Evolutionary conservation across 2,888 invertebrate species (phyloP).

Genomic region (Cyclophora albipunctata): DNA sequence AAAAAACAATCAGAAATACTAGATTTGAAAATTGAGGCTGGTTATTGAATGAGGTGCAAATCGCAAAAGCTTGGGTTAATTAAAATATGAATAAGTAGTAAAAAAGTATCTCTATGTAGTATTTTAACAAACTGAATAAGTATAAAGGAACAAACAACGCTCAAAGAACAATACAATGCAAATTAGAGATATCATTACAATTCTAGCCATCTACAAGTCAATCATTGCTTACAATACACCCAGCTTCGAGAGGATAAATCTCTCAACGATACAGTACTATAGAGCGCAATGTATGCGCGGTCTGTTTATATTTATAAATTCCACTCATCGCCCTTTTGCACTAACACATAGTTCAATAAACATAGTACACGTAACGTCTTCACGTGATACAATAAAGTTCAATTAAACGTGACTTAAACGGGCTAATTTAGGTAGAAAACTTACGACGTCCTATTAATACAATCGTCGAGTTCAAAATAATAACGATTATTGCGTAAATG

Average conservation of each 20-base stretch:
- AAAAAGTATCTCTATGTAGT: too few species aligned
- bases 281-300: slow-evolving; percentile 34
- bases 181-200: slow-evolving; percentile 6
- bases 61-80: too few species aligned
- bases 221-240: slow-evolving; percentile 28
- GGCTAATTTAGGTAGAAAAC: too few species aligned
- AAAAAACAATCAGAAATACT: too few species aligned
- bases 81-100: too few species aligned
- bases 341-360: slow-evolving; percentile 49
- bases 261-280: slow-evolving; percentile 42
- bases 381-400: slow-evolving; percentile 6
- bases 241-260: slow-evolving; percentile 49
- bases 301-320: slow-evolving; percentile 58
- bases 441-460: too few species aligned
- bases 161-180: slow-evolving; percentile 4
- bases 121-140: too few species aligned
- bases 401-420: slow-evolving; percentile 1
- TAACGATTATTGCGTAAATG: slow-evolving; percentile 39
- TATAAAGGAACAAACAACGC: too few species aligned
- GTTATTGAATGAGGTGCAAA: too few species aligned
- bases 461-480: slow-evolving; percentile 5
- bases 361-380: slow-evolving; percentile 29
- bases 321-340: slow-evolving; percentile 51
- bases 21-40: too few species aligned
- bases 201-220: slow-evolving; percentile 35